Evolutionary conservation across 2,888 invertebrate genomes (phyloP).

Genomic region (Trachelus stipa): DNA sequence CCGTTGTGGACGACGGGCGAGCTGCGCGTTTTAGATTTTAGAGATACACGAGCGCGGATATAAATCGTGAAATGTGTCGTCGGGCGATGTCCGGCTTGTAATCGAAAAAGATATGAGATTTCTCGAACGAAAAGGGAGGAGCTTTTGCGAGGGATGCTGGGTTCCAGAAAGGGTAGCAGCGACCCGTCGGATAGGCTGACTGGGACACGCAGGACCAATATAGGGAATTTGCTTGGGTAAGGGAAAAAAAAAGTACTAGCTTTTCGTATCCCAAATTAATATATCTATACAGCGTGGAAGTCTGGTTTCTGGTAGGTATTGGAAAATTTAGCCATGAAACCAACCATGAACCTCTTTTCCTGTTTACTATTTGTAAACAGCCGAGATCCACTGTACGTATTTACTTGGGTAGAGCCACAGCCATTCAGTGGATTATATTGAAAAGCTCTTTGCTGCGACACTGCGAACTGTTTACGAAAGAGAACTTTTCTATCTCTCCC

Average conservation of each 20-base stretch:
- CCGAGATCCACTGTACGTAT: not conserved
- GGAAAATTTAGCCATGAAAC: not conserved
- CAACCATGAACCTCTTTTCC: not conserved
- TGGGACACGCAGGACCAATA: not conserved
- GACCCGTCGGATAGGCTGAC: not conserved
- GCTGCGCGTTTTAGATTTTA: not conserved
- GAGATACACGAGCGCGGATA: conserved; percentile 15
- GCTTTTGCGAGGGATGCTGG: not conserved
- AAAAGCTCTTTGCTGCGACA: conserved; percentile 28
- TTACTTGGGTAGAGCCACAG: conserved; percentile 5
- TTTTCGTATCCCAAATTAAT: not conserved
- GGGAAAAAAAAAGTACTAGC: conserved; percentile 4
- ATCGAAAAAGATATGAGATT: conserved; percentile 48
- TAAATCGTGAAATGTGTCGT: conserved; percentile 44
- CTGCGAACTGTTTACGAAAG: conserved; percentile 27
- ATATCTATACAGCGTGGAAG: not conserved
- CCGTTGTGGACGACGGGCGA: not conserved
- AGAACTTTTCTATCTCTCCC: not conserved
- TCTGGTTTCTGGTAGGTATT: not conserved
- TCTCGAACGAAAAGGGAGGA: conserved; percentile 20
- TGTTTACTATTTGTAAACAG: not conserved
- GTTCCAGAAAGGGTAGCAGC: not conserved
- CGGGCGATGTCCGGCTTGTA: conserved; percentile 44
- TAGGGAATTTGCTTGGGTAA: conserved; percentile 18
- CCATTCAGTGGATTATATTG: conserved; percentile 22